Percentiles rank a stretch among this genome's conserved stretches.
Evolutionary conservation across 2,113 vertebrate genomes (phyloP).

Genomic region (Eonycteris spelaea): DNA sequence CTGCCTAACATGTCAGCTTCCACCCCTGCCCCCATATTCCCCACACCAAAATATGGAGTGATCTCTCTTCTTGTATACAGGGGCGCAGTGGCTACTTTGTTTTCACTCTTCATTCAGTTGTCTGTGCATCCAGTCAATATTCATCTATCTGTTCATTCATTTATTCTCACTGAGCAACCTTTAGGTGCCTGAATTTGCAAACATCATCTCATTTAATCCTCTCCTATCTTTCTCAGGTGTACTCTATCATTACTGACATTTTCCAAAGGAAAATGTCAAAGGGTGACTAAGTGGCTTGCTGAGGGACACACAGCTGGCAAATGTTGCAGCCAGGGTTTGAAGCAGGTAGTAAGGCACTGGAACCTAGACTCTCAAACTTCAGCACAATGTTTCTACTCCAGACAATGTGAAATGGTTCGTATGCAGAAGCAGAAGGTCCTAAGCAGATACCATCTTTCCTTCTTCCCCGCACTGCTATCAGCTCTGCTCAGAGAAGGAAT

Average conservation of each 20-base stretch:
- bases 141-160: neutral
- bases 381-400: neutral
- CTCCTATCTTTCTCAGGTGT: neutral
- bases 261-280: neutral
- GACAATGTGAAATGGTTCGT: neutral
- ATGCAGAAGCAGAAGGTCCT: neutral
- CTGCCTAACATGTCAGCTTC: neutral
- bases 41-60: neutral
- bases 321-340: neutral
- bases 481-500: neutral
- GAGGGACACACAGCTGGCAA: neutral
- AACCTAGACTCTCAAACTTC: neutral
- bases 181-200: neutral
- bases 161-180: neutral
- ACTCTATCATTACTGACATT: neutral
- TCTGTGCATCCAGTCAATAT: neutral
- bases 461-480: neutral
- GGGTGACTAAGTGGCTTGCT: neutral
- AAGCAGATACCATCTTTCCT: neutral
- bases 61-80: neutral
- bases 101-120: neutral
- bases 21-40: neutral
- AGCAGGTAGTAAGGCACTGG: neutral
- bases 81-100: neutral
- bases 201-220: neutral